phyloP scores from a whole-genome alignment of 2,797 vertebrate genomes.

The Cirrhinus molitorella region DNA sequence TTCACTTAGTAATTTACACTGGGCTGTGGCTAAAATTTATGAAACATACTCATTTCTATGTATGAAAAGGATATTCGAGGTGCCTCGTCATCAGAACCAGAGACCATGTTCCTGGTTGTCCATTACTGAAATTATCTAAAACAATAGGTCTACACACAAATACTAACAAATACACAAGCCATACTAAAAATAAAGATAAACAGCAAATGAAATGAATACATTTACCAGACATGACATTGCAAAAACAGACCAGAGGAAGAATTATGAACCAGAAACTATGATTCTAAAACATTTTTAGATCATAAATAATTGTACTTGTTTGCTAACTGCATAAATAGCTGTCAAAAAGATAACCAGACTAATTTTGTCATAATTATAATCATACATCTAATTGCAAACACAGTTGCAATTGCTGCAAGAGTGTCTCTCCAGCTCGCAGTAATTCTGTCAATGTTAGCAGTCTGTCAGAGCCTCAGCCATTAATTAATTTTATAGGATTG shows the following conservation, averaged over 20 bases:
- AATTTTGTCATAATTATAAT: neutral
- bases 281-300: neutral
- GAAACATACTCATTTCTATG: neutral
- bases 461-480: neutral
- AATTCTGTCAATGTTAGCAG: conserved; percentile 16
- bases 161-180: neutral
- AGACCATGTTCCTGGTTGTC: neutral
- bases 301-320: conserved; percentile 1
- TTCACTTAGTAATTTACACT: neutral
- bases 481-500: neutral
- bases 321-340: neutral
- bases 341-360: neutral
- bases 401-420: neutral
- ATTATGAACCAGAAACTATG: neutral
- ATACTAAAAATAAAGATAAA: neutral
- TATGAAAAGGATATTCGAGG: neutral
- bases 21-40: neutral
- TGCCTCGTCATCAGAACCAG: neutral
- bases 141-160: neutral
- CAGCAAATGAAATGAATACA: neutral
- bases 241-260: neutral
- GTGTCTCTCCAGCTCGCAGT: neutral
- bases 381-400: neutral
- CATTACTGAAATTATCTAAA: conserved; percentile 1
- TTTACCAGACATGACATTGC: neutral